A percentile compares a stretch with the other conserved stretches of the same genome.
Evolutionary conservation across 2,113 vertebrate genomes (phyloP).

Genomic region (Sinocyclocheilus grahami): DNA sequence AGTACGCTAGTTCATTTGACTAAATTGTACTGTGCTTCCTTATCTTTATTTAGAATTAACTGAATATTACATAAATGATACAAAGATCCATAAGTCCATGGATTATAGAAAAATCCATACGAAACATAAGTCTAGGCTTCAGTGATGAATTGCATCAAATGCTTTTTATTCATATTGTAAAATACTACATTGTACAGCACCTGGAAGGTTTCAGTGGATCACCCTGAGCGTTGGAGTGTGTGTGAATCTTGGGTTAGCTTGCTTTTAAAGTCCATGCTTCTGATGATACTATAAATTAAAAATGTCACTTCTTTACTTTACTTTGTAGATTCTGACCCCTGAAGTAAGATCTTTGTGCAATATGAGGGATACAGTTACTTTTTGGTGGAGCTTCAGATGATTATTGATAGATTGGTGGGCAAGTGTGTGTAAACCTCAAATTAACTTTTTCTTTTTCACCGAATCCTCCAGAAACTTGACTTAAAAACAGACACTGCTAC

Average conservation of each 20-base stretch:
- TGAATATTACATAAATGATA: no score
- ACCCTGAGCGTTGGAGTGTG: slow-evolving; percentile 35
- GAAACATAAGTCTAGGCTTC: neutral
- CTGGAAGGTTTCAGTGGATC: slow-evolving; percentile 63
- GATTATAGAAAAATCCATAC: no score
- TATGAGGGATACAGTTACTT: slow-evolving; percentile 41
- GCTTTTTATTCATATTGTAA: neutral
- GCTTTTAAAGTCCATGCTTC: slow-evolving; percentile 63
- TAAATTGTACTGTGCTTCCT: no score
- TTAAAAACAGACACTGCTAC: neutral
- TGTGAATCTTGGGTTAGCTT: slow-evolving; percentile 64
- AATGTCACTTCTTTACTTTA: slow-evolving; percentile 45
- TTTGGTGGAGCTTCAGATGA: slow-evolving; percentile 28
- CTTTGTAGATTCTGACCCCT: slow-evolving; percentile 45
- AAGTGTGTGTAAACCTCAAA: slow-evolving; percentile 6
- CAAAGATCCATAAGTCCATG: no score
- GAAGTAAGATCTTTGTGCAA: slow-evolving; percentile 16
- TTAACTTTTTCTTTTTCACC: neutral
- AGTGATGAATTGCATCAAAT: neutral
- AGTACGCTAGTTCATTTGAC: no score
- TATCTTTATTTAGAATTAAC: no score
- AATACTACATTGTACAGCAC: slow-evolving; percentile 52
- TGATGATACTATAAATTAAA: slow-evolving; percentile 68
- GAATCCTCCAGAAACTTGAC: neutral
- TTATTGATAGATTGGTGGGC: slow-evolving; percentile 43